Conservation (phyloP, 2,888 invertebrate genomes). For the Terebella lapidaria region DNA sequence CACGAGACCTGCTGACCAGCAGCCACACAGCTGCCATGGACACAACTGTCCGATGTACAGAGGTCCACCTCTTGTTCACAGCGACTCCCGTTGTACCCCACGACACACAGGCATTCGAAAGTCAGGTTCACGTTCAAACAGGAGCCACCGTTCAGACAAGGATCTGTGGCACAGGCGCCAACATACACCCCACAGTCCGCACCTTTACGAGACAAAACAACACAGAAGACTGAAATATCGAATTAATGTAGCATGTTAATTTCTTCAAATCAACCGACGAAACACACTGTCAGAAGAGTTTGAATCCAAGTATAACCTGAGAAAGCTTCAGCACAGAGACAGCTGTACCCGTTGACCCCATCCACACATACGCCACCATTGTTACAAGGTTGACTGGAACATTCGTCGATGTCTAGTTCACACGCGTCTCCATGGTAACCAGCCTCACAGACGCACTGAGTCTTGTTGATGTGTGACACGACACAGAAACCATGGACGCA, state of each 20-base stretch:
- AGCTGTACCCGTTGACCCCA: neutral
- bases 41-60: neutral
- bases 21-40: neutral
- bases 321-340: neutral
- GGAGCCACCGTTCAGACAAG: neutral
- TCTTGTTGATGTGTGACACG: neutral
- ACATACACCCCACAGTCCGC: neutral
- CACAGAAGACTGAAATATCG: neutral
- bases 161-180: neutral
- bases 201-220: neutral
- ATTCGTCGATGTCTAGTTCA: neutral
- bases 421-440: neutral
- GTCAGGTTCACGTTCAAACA: neutral
- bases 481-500: slow-evolving; percentile 1
- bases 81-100: neutral
- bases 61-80: neutral
- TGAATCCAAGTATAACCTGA: too few species aligned
- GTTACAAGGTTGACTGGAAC: neutral
- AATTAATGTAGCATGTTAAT: neutral
- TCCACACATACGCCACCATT: neutral
- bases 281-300: too few species aligned
- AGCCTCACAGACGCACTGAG: neutral
- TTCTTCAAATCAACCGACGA: neutral
- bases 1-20: neutral
- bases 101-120: neutral